phyloP scores from a whole-genome alignment of 92 coral and sea anemone genomes.

The Galaxea fascicularis region DNA sequence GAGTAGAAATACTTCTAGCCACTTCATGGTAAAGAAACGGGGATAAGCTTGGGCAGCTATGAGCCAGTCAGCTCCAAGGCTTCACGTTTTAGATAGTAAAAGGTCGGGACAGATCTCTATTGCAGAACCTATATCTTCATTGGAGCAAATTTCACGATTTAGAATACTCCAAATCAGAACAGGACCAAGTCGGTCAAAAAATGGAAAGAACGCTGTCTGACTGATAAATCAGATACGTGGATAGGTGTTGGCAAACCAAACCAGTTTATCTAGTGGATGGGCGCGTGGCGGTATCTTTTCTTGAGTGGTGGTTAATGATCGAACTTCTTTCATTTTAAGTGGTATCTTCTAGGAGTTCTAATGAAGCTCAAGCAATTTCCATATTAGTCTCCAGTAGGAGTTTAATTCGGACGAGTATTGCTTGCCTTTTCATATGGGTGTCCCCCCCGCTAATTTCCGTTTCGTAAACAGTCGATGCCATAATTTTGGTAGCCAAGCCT shows the following conservation, averaged over 20 bases:
- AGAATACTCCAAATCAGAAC: not conserved
- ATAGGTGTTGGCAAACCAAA: conserved; percentile 3
- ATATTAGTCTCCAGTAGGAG: too few species aligned
- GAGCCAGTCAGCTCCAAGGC: not conserved
- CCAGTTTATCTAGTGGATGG: conserved; percentile 1
- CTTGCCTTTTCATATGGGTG: conserved; percentile 2
- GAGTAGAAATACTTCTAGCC: not conserved
- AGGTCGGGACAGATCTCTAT: not conserved
- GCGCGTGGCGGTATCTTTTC: not conserved
- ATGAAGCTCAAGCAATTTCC: too few species aligned
- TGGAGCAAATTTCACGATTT: not conserved
- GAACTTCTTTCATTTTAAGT: not conserved
- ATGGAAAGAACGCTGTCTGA: not conserved
- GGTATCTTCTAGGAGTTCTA: too few species aligned
- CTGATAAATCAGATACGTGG: too few species aligned
- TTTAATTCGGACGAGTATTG: not conserved
- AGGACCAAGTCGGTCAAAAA: conserved; percentile 2
- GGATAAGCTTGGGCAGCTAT: not conserved
- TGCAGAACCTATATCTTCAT: not conserved
- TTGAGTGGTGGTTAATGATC: not conserved
- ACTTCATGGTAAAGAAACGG: too few species aligned
- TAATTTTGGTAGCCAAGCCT: too few species aligned
- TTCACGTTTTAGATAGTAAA: not conserved
- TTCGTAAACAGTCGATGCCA: too few species aligned
- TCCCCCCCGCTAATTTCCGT: too few species aligned